Evolutionary conservation across 2,113 vertebrate genomes (phyloP).

Genomic region (Rhinogobius similis): DNA sequence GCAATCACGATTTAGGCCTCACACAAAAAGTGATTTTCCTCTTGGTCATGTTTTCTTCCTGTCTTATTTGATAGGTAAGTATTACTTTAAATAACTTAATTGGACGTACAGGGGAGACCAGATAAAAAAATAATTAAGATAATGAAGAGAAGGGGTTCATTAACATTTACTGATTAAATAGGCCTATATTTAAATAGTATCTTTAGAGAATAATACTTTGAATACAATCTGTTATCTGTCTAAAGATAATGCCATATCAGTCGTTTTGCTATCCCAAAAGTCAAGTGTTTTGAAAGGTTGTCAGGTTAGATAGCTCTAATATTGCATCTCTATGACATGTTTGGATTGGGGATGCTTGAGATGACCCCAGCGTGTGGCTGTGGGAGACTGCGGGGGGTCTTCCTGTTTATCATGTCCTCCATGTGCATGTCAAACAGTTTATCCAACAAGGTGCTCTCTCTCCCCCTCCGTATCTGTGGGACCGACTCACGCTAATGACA

Average conservation of each 20-base stretch:
- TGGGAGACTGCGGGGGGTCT: constrained; percentile 66
- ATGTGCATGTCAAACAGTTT: constrained; percentile 76
- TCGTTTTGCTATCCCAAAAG: neutral
- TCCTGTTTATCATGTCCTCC: constrained; percentile 78
- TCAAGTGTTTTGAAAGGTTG: constrained; percentile 55
- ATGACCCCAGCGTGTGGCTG: constrained; percentile 68
- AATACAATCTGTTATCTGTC: neutral
- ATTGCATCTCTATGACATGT: constrained; percentile 62
- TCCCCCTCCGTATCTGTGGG: constrained; percentile 43
- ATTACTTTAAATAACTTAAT: no score
- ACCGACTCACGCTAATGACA: constrained; percentile 19
- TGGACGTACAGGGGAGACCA: no score
- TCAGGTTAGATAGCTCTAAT: constrained; percentile 67
- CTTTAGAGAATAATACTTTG: no score
- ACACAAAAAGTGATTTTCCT: constrained; percentile 57
- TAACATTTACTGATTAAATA: neutral
- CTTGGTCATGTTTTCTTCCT: neutral
- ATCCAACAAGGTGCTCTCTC: constrained; percentile 71
- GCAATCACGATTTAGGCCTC: constrained; percentile 80
- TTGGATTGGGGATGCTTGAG: constrained; percentile 68
- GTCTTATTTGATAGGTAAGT: neutral
- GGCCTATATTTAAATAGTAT: no score
- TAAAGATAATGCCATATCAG: neutral
- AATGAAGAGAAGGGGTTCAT: neutral
- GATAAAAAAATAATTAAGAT: neutral